These are phyloP conservation scores for Euplagia quadripunctaria DNA, from an alignment of 2,888 invertebrate species.

Conservation along the genomic window DNA sequence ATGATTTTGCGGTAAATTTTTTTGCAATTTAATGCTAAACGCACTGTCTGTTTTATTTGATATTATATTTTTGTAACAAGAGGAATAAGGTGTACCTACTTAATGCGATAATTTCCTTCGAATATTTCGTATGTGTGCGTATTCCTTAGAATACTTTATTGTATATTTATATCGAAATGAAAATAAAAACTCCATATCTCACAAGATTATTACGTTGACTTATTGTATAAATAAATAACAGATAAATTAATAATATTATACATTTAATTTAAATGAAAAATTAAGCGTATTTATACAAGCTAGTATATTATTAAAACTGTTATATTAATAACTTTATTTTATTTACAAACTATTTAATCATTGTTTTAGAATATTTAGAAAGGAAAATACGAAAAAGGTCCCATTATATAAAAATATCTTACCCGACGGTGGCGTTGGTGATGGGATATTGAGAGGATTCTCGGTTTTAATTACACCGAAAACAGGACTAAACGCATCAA, in stretches of 20 bases:
- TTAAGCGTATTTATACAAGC: constrained; percentile 10
- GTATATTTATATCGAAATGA: too few species aligned
- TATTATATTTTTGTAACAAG: not conserved
- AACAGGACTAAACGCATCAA: constrained; percentile 63
- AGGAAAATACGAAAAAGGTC: constrained; percentile 28
- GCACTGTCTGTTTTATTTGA: not conserved
- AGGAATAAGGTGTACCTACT: not conserved
- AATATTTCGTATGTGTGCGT: not conserved
- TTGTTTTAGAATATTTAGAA: constrained; percentile 16
- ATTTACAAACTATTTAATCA: constrained; percentile 15
- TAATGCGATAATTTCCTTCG: not conserved
- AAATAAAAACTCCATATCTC: not conserved
- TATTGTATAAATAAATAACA: not conserved
- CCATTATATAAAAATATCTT: constrained; percentile 60
- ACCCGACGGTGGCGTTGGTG: constrained; percentile 64
- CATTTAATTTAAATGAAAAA: not conserved
- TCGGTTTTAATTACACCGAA: constrained; percentile 65
- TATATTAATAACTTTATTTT: not conserved
- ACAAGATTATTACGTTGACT: not conserved
- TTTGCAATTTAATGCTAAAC: not conserved
- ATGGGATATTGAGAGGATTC: constrained; percentile 51
- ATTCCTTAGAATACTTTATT: not conserved
- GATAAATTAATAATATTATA: not conserved
- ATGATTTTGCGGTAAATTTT: not conserved
- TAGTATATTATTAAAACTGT: not conserved